Evolutionary conservation across 2,888 invertebrate species (phyloP).

Genomic region (Microchrysa polita): DNA sequence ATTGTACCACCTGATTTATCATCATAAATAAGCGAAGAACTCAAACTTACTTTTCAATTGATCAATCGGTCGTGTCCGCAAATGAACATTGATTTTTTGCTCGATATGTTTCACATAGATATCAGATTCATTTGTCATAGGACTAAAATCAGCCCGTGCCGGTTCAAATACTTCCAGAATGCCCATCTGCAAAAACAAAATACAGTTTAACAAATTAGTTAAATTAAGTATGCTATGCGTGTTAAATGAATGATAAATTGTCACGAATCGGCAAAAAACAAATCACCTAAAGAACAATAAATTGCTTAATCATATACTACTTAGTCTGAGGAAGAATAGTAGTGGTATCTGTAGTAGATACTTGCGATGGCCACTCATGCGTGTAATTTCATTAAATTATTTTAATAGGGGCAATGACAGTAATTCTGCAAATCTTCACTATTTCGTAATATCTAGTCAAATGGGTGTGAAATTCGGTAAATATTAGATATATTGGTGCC

Average conservation of each 20-base stretch:
- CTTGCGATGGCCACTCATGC: conserved; percentile 18
- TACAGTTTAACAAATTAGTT: neutral
- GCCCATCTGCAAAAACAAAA: conserved; percentile 70
- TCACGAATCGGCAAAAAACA: neutral
- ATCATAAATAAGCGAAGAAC: neutral
- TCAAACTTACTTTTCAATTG: conserved; percentile 62
- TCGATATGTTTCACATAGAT: conserved; percentile 85
- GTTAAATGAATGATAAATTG: neutral
- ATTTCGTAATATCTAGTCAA: neutral
- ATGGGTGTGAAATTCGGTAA: too few relatives aligned
- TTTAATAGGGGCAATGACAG: conserved; percentile 5
- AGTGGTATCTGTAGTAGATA: too few relatives aligned
- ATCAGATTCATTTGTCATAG: conserved; percentile 80
- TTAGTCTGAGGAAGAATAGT: neutral
- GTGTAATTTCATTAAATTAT: conserved; percentile 35
- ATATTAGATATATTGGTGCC: too few relatives aligned
- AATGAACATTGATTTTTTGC: conserved; percentile 84
- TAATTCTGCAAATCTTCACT: neutral
- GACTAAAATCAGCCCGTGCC: conserved; percentile 78
- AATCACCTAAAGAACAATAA: conserved; percentile 7
- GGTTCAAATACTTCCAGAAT: conserved; percentile 84
- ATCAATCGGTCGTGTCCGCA: conserved; percentile 74
- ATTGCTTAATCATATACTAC: conserved; percentile 27
- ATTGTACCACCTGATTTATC: too few relatives aligned
- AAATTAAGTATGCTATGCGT: neutral